Evolutionary conservation across 1,140 invertebrate genomes (phyloP).

Genomic region (Cotesia typhae): DNA sequence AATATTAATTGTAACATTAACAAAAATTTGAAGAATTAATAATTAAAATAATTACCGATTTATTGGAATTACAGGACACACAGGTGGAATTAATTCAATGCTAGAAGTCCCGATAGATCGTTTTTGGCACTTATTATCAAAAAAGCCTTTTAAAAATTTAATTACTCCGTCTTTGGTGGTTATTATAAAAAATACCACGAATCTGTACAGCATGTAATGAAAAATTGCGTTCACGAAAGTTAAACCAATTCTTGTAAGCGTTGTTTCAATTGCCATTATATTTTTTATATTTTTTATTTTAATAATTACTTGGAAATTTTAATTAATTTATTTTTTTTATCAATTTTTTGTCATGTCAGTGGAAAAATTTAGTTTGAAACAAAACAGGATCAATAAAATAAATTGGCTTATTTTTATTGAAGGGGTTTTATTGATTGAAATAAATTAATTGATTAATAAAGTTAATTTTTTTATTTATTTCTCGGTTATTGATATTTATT

Average conservation of each 20-base stretch:
- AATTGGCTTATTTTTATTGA: not conserved
- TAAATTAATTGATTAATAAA: too few species aligned
- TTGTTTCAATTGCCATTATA: constrained; percentile 26
- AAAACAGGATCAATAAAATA: not conserved
- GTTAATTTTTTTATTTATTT: too few species aligned
- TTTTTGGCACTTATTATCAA: constrained; percentile 6
- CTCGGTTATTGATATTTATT: too few species aligned
- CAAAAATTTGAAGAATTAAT: too few species aligned
- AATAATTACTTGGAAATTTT: not conserved
- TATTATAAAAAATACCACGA: constrained; percentile 43
- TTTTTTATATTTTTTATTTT: too few species aligned
- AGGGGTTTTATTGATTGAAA: too few species aligned
- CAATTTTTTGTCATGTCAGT: not conserved
- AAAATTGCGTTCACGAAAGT: constrained; percentile 47
- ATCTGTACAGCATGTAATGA: constrained; percentile 50
- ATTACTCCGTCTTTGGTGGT: constrained; percentile 38
- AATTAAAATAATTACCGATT: not conserved
- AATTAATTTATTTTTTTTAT: not conserved
- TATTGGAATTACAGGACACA: not conserved
- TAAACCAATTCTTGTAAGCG: constrained; percentile 34
- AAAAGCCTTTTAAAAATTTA: constrained; percentile 17
- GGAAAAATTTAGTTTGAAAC: not conserved
- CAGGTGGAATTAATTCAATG: not conserved
- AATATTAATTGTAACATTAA: too few species aligned
- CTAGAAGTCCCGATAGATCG: constrained; percentile 32